Evolutionary conservation across 2,113 vertebrate species (phyloP), one percentile per base, ranked within the genome.

Genomic region (Crotalus tigris): DNA sequence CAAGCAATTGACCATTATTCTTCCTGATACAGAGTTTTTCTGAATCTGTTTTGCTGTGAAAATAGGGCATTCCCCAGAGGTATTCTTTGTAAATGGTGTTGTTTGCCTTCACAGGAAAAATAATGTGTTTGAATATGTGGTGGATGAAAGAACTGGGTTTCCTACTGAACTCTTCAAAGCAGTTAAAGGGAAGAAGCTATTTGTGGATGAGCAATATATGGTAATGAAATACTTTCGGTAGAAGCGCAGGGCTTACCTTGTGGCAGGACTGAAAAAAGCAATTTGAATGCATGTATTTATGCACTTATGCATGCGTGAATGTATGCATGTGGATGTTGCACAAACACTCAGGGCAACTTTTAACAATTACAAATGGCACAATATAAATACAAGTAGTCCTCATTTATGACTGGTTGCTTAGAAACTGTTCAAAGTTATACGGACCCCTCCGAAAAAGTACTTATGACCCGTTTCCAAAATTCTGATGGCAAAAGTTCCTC

Each of bases 171-270:
- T 97, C 58, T 96, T 98, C 9, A 95, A 93, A 90, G 95, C 91
- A 4, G 97, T 97, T 13, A 93, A 95, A 24, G 98, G 98, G 3
- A 97, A 96, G 93, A 96, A 97, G 95, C 93, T 98, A 86, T 98
- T 97, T 88, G 87, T 86, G 46, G 97, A 96, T 0, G 94, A 97
- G 61, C 97, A 96, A 85, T 93, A 97, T 57, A 95, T 97, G 98
- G 97, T 97, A 93, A 97, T 5, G 33, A 46, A 44, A 3, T 29
- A 3, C 2, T 89, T 81, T 9, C 26, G 12, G 17, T 3, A 89
- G 81, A 89, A 89, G 10, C 1, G 85, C n/a, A 85, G n/a, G 15
- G n/a, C 0, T 29, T 17, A 49, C 53, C 44, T 17, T 8, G 4
- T 17, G 3, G 0, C 85, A 88, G 94, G 54, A 86, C 55, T 91